Percentiles rank a stretch among this genome's conserved stretches.
These are phyloP conservation scores for Panulirus ornatus DNA, from an alignment of 1,140 invertebrate species.

Conservation along the genomic window DNA sequence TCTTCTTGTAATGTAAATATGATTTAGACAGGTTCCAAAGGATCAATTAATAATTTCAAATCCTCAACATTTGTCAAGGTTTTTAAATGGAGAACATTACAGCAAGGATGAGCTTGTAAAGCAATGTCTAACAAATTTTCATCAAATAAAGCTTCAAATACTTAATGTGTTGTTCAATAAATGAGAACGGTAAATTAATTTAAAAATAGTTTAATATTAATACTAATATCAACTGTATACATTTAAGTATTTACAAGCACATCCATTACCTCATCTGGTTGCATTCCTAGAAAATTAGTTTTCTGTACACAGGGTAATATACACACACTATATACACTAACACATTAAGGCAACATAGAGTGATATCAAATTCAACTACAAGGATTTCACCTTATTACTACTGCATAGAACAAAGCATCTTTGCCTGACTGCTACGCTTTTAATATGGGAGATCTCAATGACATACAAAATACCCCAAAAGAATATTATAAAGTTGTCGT, in stretches of 20 bases:
- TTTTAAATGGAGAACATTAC: background rate
- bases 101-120: background rate
- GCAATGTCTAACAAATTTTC: background rate
- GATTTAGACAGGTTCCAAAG: background rate
- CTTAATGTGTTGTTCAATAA: background rate
- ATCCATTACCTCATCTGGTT: background rate
- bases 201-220: background rate
- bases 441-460: background rate
- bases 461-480: background rate
- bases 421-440: conserved; percentile 33
- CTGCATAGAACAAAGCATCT: conserved; percentile 42
- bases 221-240: background rate
- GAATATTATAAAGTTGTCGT: background rate
- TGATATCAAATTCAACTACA: conserved; percentile 44
- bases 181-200: background rate
- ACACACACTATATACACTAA: conserved; percentile 43
- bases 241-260: conserved; percentile 3
- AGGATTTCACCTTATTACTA: conserved; percentile 25
- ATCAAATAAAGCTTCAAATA: background rate
- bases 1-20: no score
- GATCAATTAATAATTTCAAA: background rate
- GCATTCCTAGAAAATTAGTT: conserved; percentile 41
- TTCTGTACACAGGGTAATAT: conserved; percentile 42
- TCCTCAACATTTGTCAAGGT: background rate
- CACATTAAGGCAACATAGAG: conserved; percentile 46